phyloP scores from a whole-genome alignment of 64 coral and sea anemone species.

The Anthopleura sola region DNA sequence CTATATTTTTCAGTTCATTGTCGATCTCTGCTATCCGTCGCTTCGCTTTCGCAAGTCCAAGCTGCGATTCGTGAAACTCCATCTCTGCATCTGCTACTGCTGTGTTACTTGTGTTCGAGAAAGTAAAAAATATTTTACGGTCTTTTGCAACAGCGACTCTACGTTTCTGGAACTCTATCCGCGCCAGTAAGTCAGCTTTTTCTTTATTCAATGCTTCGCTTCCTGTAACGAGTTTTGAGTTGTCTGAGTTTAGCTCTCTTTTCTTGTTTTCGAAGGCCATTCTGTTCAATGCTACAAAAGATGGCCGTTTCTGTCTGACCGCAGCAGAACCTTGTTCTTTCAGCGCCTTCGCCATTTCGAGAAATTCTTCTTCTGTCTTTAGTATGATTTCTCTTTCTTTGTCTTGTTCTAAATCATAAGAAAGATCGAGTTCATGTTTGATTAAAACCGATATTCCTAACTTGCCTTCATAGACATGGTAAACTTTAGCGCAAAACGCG shows the following conservation, averaged over 20 bases:
- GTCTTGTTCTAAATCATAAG: slow-evolving; percentile 56
- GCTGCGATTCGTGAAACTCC: slow-evolving; percentile 85
- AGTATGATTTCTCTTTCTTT: slow-evolving; percentile 71
- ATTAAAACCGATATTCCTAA: background rate
- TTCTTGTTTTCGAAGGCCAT: slow-evolving; percentile 65
- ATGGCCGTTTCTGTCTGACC: slow-evolving; percentile 50
- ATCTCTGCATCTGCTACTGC: slow-evolving; percentile 76
- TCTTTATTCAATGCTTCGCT: slow-evolving; percentile 60
- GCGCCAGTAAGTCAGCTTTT: slow-evolving; percentile 48
- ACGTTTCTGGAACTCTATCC: slow-evolving; percentile 58
- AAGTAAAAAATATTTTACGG: slow-evolving; percentile 82
- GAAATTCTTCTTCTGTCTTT: slow-evolving; percentile 70
- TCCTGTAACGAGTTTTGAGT: slow-evolving; percentile 38
- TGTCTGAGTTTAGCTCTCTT: background rate
- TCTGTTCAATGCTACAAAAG: slow-evolving; percentile 70
- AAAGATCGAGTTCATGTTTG: background rate
- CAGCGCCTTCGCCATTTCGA: slow-evolving; percentile 62
- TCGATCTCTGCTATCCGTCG: slow-evolving; percentile 85
- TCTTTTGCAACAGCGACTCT: slow-evolving; percentile 73
- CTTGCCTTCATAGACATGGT: background rate
- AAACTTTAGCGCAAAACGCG: background rate
- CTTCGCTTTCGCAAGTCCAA: slow-evolving; percentile 72
- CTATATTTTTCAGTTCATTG: slow-evolving; percentile 68
- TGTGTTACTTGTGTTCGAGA: slow-evolving; percentile 57
- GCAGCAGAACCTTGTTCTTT: slow-evolving; percentile 45